Evolutionary conservation across 2,888 invertebrate genomes (phyloP).

Genomic region (Ethmia dodecea): DNA sequence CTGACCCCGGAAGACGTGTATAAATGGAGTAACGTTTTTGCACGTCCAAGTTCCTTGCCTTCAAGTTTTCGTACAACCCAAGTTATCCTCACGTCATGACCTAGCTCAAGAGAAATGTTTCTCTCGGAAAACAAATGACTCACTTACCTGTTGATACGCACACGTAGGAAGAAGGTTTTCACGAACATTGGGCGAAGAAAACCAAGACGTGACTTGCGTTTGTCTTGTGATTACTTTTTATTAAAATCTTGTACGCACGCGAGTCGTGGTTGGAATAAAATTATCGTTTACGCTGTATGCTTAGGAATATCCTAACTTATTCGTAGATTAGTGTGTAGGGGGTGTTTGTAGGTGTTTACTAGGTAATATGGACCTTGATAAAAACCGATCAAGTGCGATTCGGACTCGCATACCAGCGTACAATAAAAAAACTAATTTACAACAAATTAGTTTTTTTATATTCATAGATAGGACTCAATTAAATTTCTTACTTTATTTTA

Average conservation of each 20-base stretch:
- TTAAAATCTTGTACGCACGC: constrained; percentile 30
- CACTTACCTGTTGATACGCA: constrained; percentile 66
- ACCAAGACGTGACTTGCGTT: constrained; percentile 45
- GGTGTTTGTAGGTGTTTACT: too few species aligned
- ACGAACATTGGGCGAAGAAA: constrained; percentile 30
- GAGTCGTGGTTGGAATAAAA: constrained; percentile 33
- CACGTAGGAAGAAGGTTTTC: constrained; percentile 36
- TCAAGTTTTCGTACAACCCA: constrained; percentile 24
- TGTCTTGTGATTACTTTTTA: constrained; percentile 42
- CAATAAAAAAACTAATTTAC: too few species aligned
- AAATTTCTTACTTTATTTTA: too few species aligned
- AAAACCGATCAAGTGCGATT: too few species aligned
- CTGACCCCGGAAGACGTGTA: constrained; percentile 25
- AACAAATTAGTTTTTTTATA: too few species aligned
- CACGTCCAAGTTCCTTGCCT: constrained; percentile 28
- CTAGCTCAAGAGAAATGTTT: constrained; percentile 49
- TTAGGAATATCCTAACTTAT: background rate
- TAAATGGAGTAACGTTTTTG: constrained; percentile 28
- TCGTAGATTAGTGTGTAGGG: too few species aligned
- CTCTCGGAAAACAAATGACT: constrained; percentile 56
- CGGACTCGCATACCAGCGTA: too few species aligned
- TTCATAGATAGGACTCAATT: too few species aligned
- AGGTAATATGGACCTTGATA: too few species aligned
- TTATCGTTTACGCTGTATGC: constrained; percentile 6
- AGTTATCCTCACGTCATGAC: constrained; percentile 36